Conservation (phyloP, 2,888 invertebrate species). For the Margaritifera margaritifera region DNA sequence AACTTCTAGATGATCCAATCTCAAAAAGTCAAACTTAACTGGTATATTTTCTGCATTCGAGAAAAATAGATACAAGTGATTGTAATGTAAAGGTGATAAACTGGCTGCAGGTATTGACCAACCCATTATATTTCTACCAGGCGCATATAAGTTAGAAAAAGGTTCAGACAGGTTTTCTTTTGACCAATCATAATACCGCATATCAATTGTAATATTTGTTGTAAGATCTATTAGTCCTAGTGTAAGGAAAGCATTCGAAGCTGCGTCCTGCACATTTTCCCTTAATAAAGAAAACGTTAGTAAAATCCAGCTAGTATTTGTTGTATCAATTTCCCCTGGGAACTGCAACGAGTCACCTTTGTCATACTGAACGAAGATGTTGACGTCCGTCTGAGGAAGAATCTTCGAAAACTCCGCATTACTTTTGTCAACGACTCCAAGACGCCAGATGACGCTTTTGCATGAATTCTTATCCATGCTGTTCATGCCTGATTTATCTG, state of each 20-base stretch:
- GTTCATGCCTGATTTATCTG: no score
- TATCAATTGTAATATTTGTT: conserved; percentile 5
- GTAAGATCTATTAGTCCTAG: conserved; percentile 17
- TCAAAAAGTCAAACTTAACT: conserved; percentile 21
- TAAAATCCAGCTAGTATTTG: no score
- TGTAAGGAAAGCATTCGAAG: no score
- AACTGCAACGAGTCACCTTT: no score
- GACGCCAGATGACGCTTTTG: conserved; percentile 20
- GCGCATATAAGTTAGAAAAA: no score
- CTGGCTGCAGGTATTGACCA: no score
- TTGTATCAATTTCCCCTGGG: no score
- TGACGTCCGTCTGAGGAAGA: no score
- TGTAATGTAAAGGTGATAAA: not conserved
- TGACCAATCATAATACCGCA: conserved; percentile 14
- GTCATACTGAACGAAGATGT: no score
- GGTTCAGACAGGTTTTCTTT: conserved; percentile 12
- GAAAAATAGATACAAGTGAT: conserved; percentile 16
- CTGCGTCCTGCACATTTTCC: no score
- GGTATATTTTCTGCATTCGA: not conserved
- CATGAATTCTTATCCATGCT: not conserved
- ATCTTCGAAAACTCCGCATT: conserved; percentile 7
- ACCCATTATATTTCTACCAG: no score
- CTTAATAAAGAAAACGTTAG: no score
- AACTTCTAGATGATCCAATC: conserved; percentile 10
- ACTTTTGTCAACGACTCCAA: conserved; percentile 20